Base-by-base conservation (phyloP, 1,140 invertebrate genomes). In the Brevipalpus yothersi region DNA sequence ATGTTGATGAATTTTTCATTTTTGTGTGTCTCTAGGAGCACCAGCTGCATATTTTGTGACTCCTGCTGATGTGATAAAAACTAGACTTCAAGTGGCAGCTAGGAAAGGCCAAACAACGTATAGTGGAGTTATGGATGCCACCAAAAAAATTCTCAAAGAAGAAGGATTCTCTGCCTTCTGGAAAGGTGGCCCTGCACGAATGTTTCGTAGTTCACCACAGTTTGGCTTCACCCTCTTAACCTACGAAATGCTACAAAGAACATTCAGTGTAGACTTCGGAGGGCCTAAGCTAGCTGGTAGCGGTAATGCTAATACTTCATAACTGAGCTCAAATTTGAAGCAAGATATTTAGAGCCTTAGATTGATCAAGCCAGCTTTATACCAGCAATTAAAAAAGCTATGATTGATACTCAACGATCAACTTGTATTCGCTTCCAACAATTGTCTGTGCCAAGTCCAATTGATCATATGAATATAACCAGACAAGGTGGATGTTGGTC, bases 61-160 rank as follows among this genome's bases (percentile, higher is more conserved):
- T 7, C 94, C 94, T 39, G 93, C 93, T 58, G 94, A 99, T 77
- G 94, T 99, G 60, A 98, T 99, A 67, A 99, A 99, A 75, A 99
- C 94, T 4, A 75, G 94, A 62, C 75, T 98, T 42, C 90, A 95
- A 78, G 94, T 98, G 3, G 86, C 88, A 17, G 93, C 93, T 1
- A 75, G 93, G 65, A 75, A 82, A 45, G 94, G 94, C 1, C 94
- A 98, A 72, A 97, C 94, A 0, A 93, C 91, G 0, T 98, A 98
- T 70, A 82, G 70, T 39, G 94, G 94, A 2, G 79, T 98, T 0
- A 71, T 89, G 40, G 94, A 98, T 75, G 43, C 91, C 42, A 80
- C 85, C 7, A 75, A 80, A 31, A 98, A 97, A 73, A 94, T 97
- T 63, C 86, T 80, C 66, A 75, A 68, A 5, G 91, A 97, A 72